These are phyloP conservation scores for Archivesica marissinica DNA, from an alignment of 1,140 invertebrate species.

Conservation along the genomic window DNA sequence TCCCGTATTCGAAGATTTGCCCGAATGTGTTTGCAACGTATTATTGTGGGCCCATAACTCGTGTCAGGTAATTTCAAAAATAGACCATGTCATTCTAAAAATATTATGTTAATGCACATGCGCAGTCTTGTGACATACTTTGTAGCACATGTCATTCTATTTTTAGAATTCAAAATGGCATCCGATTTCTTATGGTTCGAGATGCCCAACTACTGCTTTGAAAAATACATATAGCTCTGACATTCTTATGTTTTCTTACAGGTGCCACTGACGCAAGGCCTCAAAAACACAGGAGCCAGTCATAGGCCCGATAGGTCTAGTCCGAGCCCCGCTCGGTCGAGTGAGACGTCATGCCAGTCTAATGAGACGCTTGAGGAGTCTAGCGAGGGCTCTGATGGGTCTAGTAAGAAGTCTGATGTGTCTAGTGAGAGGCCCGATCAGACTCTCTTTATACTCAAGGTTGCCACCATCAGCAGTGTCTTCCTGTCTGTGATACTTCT, in stretches of 20 bases:
- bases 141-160: background rate
- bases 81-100: background rate
- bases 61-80: background rate
- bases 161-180: background rate
- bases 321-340: no score
- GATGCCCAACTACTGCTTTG: no score
- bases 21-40: no score
- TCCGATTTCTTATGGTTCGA: background rate
- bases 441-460: background rate
- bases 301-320: background rate
- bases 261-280: background rate
- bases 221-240: no score
- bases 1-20: no score
- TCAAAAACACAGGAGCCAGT: background rate
- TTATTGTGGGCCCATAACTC: no score
- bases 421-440: background rate
- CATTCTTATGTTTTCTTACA: conserved; percentile 4
- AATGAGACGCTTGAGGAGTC: no score
- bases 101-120: background rate
- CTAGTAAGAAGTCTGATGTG: no score
- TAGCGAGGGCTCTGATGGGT: no score
- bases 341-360: no score
- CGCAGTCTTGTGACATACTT: background rate
- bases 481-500: conserved; percentile 60
- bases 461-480: conserved; percentile 19